These are phyloP conservation scores for Theocolax elegans DNA, from an alignment of 1,140 invertebrate species.

Conservation along the genomic window DNA sequence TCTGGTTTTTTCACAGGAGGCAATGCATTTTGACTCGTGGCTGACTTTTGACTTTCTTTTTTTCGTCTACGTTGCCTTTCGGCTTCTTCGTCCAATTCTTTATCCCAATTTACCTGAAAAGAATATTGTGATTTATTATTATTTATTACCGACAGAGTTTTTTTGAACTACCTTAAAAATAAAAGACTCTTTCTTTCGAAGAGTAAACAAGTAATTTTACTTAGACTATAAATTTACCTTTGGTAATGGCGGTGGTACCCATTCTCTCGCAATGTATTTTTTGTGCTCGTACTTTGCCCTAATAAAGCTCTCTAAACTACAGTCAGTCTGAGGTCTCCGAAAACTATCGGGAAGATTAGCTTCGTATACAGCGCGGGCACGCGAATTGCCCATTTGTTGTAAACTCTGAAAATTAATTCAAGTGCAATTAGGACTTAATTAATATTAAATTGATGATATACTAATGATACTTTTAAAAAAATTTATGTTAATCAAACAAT, in stretches of 20 bases:
- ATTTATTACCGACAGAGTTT: background rate
- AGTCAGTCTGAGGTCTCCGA: slow-evolving; percentile 93
- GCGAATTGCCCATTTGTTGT: slow-evolving; percentile 98
- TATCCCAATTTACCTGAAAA: slow-evolving; percentile 75
- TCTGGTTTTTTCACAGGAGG: slow-evolving; percentile 63
- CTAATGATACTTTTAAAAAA: too few species aligned
- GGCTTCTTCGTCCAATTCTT: slow-evolving; percentile 88
- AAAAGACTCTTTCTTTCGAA: too few species aligned
- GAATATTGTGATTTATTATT: too few species aligned
- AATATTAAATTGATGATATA: too few species aligned
- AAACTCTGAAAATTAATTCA: slow-evolving; percentile 73
- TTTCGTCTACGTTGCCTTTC: slow-evolving; percentile 83
- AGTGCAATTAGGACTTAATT: too few species aligned
- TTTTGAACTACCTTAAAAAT: too few species aligned
- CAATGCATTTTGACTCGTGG: slow-evolving; percentile 57
- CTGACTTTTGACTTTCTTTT: slow-evolving; percentile 70
- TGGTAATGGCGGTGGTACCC: slow-evolving; percentile 87
- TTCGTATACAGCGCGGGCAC: slow-evolving; percentile 96
- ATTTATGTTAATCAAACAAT: too few species aligned
- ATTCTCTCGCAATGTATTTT: slow-evolving; percentile 97
- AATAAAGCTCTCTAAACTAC: slow-evolving; percentile 93
- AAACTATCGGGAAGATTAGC: slow-evolving; percentile 96
- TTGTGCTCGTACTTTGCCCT: slow-evolving; percentile 98
- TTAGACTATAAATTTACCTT: too few species aligned
- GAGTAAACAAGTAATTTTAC: background rate